Evolutionary conservation across 2,113 vertebrate genomes (phyloP).

Genomic region (Cettia cetti): DNA sequence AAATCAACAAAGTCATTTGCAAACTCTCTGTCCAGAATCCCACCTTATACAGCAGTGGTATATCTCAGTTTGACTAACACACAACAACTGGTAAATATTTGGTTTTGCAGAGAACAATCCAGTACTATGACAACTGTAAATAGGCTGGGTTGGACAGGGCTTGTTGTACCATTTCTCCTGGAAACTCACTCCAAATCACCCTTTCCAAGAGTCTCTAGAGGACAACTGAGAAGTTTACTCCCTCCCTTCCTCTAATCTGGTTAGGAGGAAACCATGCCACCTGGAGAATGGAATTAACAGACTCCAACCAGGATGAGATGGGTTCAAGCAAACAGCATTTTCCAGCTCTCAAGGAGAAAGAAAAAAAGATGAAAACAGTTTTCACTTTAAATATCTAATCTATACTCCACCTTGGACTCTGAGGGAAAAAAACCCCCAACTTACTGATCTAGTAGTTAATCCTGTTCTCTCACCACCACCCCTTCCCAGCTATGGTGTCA

Average conservation of each 20-base stretch:
- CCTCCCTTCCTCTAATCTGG: slow-evolving; percentile 8
- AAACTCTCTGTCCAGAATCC: background rate
- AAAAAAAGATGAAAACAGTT: background rate
- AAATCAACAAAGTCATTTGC: background rate
- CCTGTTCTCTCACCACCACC: background rate
- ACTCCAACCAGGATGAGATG: background rate
- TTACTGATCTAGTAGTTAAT: background rate
- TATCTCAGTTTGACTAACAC: background rate
- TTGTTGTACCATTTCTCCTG: background rate
- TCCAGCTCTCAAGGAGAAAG: background rate
- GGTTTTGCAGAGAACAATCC: background rate
- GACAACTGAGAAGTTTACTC: background rate
- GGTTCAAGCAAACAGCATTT: background rate
- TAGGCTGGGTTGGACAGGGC: rapidly evolving
- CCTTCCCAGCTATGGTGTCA: background rate
- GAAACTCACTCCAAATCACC: background rate
- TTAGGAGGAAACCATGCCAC: background rate
- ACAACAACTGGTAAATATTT: background rate
- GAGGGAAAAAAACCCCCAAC: background rate
- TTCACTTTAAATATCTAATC: background rate
- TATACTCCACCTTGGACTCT: background rate
- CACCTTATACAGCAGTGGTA: background rate
- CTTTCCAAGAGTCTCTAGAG: background rate
- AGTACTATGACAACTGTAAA: background rate
- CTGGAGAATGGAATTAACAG: slow-evolving; percentile 14